Percentiles rank a stretch among this genome's conserved stretches.
phyloP scores from a whole-genome alignment of 2,113 vertebrate species.

The Tenrec ecaudatus region DNA sequence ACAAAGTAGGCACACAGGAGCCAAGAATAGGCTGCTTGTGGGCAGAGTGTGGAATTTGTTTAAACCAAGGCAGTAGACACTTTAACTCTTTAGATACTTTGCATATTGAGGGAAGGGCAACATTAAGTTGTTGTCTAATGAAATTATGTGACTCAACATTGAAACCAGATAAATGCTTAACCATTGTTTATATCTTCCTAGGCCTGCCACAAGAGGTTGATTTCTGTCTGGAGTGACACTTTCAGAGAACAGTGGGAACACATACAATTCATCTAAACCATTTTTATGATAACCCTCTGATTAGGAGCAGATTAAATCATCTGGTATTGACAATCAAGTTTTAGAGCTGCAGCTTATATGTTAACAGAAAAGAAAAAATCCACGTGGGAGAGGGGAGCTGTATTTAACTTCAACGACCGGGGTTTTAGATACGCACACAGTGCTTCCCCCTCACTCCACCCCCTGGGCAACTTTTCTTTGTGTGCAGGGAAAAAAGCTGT shows the following conservation, averaged over 20 bases:
- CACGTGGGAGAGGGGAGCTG: neutral
- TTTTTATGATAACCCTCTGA: neutral
- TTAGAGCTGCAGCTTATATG: slow-evolving; percentile 1
- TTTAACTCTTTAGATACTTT: slow-evolving; percentile 23
- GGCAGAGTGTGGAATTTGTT: slow-evolving; percentile 66
- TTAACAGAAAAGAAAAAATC: slow-evolving; percentile 38
- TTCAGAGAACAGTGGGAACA: neutral
- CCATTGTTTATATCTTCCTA: neutral
- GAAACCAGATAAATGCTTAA: neutral
- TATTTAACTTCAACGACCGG: slow-evolving; percentile 41
- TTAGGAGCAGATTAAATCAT: neutral
- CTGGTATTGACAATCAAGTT: neutral
- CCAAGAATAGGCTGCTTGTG: slow-evolving; percentile 63
- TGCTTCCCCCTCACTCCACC: slow-evolving; percentile 14
- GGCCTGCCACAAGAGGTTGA: neutral
- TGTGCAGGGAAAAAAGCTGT: slow-evolving; percentile 21
- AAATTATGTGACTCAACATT: neutral
- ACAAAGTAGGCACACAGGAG: slow-evolving; percentile 40
- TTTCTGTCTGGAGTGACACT: neutral
- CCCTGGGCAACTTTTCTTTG: slow-evolving; percentile 22
- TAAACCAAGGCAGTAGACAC: slow-evolving; percentile 14
- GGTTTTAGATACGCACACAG: neutral
- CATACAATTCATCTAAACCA: neutral
- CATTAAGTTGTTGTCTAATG: neutral
- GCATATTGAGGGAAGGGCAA: neutral